Conservation (phyloP, 2,888 invertebrate species). For the Patella depressa region DNA sequence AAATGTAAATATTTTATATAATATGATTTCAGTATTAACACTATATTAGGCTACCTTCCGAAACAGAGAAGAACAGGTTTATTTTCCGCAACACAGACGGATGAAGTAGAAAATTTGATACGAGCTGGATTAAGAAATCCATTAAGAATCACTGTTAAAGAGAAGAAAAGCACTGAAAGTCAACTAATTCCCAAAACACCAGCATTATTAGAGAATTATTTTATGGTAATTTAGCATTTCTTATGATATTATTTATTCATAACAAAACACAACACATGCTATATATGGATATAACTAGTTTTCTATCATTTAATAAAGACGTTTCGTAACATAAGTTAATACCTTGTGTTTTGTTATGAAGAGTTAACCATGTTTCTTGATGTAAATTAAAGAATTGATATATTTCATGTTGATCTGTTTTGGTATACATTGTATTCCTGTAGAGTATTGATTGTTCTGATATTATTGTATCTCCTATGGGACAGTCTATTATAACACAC, state of each 20-base stretch:
- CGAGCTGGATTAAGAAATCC: slow-evolving; percentile 95
- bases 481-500: background rate
- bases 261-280: no score
- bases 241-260: background rate
- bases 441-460: no score
- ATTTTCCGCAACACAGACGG: slow-evolving; percentile 99
- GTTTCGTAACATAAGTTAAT: no score
- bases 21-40: slow-evolving; percentile 77
- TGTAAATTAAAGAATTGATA: no score
- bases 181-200: slow-evolving; percentile 72
- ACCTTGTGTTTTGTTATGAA: no score
- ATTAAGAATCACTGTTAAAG: slow-evolving; percentile 88
- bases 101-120: slow-evolving; percentile 90
- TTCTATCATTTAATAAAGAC: no score
- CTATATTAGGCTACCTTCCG: slow-evolving; percentile 91
- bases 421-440: no score
- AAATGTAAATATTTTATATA: no score
- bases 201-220: slow-evolving; percentile 78
- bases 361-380: no score
- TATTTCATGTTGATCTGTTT: no score
- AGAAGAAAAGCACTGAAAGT: slow-evolving; percentile 76
- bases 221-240: slow-evolving; percentile 74
- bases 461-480: no score
- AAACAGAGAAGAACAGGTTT: slow-evolving; percentile 94
- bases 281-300: no score